A percentile compares a stretch with the other conserved stretches of the same genome.
Conservation (phyloP, 2,113 vertebrate species). For the Raja brachyura region DNA sequence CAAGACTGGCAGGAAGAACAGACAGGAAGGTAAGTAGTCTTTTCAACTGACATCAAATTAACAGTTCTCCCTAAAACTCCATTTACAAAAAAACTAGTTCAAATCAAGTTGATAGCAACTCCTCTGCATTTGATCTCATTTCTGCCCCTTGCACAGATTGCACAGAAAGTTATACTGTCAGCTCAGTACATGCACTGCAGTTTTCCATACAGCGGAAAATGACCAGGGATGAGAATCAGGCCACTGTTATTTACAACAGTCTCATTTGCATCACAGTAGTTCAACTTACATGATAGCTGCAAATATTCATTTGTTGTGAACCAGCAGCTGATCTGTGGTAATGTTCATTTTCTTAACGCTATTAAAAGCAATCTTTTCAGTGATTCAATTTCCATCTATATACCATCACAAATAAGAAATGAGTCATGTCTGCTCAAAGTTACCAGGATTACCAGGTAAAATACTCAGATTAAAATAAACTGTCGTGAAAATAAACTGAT, state of each 20-base stretch:
- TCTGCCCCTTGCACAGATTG: constrained; percentile 3
- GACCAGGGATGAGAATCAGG: constrained; percentile 28
- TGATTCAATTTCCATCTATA: neutral
- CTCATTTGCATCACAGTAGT: constrained; percentile 36
- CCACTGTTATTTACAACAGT: constrained; percentile 29
- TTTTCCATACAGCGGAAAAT: constrained; percentile 32
- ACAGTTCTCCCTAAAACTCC: neutral
- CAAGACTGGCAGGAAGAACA: constrained; percentile 33
- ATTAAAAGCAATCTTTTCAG: neutral
- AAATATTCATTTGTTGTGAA: constrained; percentile 33
- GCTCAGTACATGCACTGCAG: constrained; percentile 19
- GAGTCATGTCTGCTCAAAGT: neutral
- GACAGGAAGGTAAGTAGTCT: constrained; percentile 32
- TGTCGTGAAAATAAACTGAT: neutral
- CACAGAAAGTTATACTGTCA: constrained; percentile 9
- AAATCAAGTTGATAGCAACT: constrained; percentile 20
- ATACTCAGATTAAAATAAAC: neutral
- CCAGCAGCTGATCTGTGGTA: constrained; percentile 13
- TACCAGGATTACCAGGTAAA: neutral
- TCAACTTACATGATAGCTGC: constrained; percentile 22
- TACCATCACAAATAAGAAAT: neutral
- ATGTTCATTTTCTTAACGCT: constrained; percentile 8
- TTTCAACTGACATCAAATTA: constrained; percentile 36
- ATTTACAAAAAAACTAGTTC: constrained; percentile 25
- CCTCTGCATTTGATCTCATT: neutral